phyloP scores from a whole-genome alignment of 2,113 vertebrate genomes.

The Tenebrosternarchus preto region DNA sequence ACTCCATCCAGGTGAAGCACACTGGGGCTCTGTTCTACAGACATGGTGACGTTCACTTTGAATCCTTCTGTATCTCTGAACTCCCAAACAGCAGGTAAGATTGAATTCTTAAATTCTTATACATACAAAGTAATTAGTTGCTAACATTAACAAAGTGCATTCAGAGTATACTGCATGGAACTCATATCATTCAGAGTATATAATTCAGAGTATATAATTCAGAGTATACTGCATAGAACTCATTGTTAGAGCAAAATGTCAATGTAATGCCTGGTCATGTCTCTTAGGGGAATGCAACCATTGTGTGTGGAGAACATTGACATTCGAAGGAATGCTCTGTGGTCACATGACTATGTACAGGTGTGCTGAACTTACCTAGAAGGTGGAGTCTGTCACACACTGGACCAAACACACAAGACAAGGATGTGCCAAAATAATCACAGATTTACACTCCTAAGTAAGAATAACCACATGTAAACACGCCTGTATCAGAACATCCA shows the following conservation, averaged over 20 bases:
- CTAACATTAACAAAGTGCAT: background rate
- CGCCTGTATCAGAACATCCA: too few species aligned
- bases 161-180: too few species aligned
- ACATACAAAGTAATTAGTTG: background rate
- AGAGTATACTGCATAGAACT: too few species aligned
- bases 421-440: background rate
- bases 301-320: conserved; percentile 72
- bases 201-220: too few species aligned
- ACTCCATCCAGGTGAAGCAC: conserved; percentile 69
- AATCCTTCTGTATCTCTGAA: conserved; percentile 70
- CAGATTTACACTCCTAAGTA: background rate
- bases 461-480: too few species aligned
- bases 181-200: too few species aligned
- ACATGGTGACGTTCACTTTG: conserved; percentile 69
- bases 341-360: conserved; percentile 75
- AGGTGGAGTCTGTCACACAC: background rate
- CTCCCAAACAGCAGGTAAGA: conserved; percentile 62
- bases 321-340: conserved; percentile 62
- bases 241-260: background rate
- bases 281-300: conserved; percentile 57
- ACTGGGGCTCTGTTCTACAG: conserved; percentile 69
- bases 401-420: background rate
- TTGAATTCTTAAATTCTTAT: background rate
- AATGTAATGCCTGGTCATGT: background rate
- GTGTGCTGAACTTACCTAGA: conserved; percentile 59